Evolutionary conservation across 2,113 vertebrate species (phyloP).

Genomic region (Elachura formosa): DNA sequence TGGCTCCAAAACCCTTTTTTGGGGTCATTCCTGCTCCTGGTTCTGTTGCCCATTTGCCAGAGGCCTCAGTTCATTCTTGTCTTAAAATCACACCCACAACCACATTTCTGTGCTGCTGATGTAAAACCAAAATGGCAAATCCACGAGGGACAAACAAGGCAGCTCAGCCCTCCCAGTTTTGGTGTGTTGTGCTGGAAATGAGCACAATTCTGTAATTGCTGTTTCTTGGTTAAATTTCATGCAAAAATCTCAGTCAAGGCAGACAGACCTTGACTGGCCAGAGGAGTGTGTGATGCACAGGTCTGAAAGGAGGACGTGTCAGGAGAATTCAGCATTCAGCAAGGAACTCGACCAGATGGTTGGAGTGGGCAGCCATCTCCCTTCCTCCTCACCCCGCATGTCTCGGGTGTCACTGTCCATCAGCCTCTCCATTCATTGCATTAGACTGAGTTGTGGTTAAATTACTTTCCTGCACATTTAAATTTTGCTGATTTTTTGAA

Average conservation of each 20-base stretch:
- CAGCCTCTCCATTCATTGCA: not conserved
- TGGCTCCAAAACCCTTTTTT: not conserved
- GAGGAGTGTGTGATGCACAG: not conserved
- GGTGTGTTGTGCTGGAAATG: not conserved
- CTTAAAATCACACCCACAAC: not conserved
- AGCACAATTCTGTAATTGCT: not conserved
- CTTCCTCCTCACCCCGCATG: not conserved
- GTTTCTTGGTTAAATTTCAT: not conserved
- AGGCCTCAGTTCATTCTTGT: not conserved
- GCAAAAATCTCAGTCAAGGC: not conserved
- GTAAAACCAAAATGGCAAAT: not conserved
- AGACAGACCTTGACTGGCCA: not conserved
- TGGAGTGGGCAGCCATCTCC: not conserved
- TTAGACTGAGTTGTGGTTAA: accelerated
- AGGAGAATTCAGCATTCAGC: not conserved
- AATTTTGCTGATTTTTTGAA: accelerated
- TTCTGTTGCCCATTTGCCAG: not conserved
- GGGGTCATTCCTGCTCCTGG: accelerated
- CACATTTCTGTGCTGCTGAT: not conserved
- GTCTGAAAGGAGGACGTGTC: not conserved
- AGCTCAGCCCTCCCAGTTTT: not conserved
- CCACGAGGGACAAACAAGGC: not conserved
- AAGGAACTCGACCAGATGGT: not conserved
- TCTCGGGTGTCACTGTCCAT: accelerated
- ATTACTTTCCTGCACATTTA: not conserved